Conservation (phyloP, 2,113 vertebrate species). For the Oriolus oriolus region DNA sequence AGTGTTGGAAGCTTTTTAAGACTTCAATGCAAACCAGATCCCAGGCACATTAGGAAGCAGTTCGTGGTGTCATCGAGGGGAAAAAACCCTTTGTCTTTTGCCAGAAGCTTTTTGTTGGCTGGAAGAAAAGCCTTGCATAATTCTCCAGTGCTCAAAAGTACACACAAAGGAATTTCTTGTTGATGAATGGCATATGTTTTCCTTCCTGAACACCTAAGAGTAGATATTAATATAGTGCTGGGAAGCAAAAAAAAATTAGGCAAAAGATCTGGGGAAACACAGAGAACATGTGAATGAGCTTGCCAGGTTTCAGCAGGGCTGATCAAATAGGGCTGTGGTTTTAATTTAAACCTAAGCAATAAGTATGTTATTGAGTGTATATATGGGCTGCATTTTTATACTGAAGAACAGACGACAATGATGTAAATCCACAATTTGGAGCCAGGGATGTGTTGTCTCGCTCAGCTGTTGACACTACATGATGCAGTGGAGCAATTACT, state of each 20-base stretch:
- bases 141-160: not conserved
- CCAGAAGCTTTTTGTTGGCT: constrained; percentile 17
- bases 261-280: not conserved
- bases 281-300: not conserved
- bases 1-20: not conserved
- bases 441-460: not conserved
- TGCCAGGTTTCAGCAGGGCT: not conserved
- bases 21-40: not conserved
- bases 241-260: not conserved
- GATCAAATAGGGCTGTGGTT: not conserved
- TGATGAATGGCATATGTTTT: not conserved
- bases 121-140: not conserved
- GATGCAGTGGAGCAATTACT: not conserved
- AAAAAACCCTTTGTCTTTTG: not conserved
- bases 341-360: not conserved
- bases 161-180: not conserved
- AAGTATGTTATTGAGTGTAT: not conserved
- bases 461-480: not conserved
- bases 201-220: not conserved
- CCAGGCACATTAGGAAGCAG: not conserved
- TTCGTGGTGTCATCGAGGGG: not conserved
- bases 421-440: not conserved
- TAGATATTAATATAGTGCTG: not conserved
- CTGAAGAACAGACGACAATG: not conserved
- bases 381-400: not conserved